These are phyloP conservation scores for Cebus imitator DNA, from an alignment of 2,113 vertebrate genomes.

Conservation along the genomic window DNA sequence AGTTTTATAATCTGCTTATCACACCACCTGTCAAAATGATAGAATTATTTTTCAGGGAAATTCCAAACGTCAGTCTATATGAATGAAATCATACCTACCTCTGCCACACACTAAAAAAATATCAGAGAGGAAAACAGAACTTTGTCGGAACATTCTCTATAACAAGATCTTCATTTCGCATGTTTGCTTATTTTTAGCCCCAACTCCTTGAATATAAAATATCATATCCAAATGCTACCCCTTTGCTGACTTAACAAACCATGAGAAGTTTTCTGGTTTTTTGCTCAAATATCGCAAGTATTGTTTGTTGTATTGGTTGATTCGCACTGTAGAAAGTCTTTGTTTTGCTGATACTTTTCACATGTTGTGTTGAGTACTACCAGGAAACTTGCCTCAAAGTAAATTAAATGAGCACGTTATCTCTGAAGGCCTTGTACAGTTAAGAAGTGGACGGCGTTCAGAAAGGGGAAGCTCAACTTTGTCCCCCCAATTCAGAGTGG, in stretches of 20 bases:
- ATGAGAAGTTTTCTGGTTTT: neutral
- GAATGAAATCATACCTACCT: neutral
- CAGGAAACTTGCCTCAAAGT: neutral
- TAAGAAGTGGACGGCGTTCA: neutral
- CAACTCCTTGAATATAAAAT: neutral
- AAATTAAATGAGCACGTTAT: neutral
- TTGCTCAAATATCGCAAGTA: neutral
- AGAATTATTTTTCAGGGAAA: conserved; percentile 36
- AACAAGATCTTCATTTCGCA: neutral
- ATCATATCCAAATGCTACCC: neutral
- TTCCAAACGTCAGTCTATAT: neutral
- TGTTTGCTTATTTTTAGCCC: conserved; percentile 47
- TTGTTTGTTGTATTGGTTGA: neutral
- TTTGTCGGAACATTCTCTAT: neutral
- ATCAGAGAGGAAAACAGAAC: neutral
- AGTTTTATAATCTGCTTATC: neutral
- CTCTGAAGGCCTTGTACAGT: neutral
- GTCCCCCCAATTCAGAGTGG: neutral
- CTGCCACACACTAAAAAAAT: neutral
- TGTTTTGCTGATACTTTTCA: neutral
- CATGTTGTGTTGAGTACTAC: neutral
- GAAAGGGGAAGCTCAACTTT: neutral
- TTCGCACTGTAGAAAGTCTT: neutral
- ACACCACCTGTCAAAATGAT: conserved; percentile 10
- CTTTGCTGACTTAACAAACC: neutral